Conservation (phyloP, 2,113 vertebrate genomes). For the Brachypteracias leptosomus region DNA sequence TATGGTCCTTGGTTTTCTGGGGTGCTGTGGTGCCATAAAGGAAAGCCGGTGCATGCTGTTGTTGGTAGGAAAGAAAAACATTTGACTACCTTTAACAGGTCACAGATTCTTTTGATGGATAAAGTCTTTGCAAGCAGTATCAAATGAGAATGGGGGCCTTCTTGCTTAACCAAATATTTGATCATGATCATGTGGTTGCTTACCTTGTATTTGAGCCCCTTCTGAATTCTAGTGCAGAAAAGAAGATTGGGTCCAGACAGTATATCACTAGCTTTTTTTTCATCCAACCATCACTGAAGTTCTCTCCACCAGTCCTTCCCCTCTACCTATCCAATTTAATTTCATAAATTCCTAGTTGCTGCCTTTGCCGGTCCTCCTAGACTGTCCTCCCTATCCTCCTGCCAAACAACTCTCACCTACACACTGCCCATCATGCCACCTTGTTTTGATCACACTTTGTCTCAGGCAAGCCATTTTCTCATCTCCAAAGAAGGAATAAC, state of each 20-base stretch:
- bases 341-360: neutral
- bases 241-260: neutral
- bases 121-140: neutral
- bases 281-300: neutral
- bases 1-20: conserved; percentile 88
- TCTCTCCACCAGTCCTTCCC: neutral
- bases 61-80: conserved; percentile 71
- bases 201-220: neutral
- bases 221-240: neutral
- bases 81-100: neutral
- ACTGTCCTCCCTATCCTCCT: neutral
- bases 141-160: neutral
- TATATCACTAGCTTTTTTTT: neutral
- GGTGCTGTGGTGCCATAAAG: conserved; percentile 84
- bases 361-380: neutral
- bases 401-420: neutral
- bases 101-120: neutral
- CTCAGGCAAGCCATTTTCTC: neutral
- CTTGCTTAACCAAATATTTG: neutral
- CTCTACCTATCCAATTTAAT: neutral
- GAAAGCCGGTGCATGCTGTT: conserved; percentile 88
- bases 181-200: neutral
- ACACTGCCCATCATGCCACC: neutral
- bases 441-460: neutral
- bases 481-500: neutral